Evolutionary conservation across 2,113 vertebrate genomes (phyloP).

Genomic region (Neotragus moschatus): DNA sequence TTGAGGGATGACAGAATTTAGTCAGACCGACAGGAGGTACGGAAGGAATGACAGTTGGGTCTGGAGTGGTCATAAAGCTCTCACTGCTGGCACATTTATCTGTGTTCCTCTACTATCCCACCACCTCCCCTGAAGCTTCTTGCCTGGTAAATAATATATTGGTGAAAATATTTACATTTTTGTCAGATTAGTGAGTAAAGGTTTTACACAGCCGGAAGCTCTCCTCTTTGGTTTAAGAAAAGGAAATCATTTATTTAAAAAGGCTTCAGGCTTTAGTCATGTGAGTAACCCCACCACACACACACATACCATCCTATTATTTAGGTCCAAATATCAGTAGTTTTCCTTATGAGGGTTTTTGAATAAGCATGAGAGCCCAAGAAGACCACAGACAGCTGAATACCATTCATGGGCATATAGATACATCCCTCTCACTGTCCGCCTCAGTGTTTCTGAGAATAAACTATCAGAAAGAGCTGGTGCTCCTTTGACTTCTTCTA

Average conservation of each 20-base stretch:
- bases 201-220: constrained; percentile 34
- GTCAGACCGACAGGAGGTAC: constrained; percentile 95
- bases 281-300: background rate
- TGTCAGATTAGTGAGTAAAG: constrained; percentile 64
- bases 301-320: background rate
- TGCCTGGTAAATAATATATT: constrained; percentile 82
- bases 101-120: constrained; percentile 69
- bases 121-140: constrained; percentile 72
- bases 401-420: constrained; percentile 62
- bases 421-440: background rate
- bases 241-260: constrained; percentile 61
- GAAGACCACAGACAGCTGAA: constrained; percentile 73
- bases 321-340: constrained; percentile 51
- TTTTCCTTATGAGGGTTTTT: constrained; percentile 68
- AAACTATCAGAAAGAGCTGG: constrained; percentile 12
- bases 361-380: background rate
- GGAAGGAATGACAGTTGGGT: constrained; percentile 90
- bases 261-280: constrained; percentile 66
- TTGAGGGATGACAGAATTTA: constrained; percentile 99
- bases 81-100: constrained; percentile 81
- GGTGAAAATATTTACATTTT: constrained; percentile 81
- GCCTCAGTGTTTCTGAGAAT: background rate
- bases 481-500: background rate
- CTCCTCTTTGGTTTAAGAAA: constrained; percentile 32
- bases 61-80: constrained; percentile 89